Evolutionary conservation across 2,888 invertebrate species (phyloP).

Genomic region (Mythimna pallens): DNA sequence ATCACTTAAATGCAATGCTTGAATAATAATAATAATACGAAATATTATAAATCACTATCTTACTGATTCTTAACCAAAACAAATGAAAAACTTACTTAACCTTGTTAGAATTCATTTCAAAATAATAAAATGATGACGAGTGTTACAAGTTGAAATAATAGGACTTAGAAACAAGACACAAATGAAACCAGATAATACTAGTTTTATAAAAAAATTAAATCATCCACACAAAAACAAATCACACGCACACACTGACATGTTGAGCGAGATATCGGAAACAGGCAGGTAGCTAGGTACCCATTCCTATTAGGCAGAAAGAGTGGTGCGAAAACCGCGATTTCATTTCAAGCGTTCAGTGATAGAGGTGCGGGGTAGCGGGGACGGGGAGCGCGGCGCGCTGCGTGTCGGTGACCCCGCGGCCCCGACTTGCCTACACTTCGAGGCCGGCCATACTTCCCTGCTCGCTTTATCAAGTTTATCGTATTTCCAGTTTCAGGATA

Average conservation of each 20-base stretch:
- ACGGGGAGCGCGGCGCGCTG: conserved; percentile 69
- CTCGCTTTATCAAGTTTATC: conserved; percentile 69
- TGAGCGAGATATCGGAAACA: conserved; percentile 29
- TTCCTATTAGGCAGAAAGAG: conserved; percentile 54
- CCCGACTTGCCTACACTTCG: conserved; percentile 79
- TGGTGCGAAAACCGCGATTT: conserved; percentile 65
- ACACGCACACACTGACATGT: conserved; percentile 44
- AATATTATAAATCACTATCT: neutral
- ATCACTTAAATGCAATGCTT: conserved; percentile 3
- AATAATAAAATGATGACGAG: neutral
- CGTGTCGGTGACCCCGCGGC: conserved; percentile 88
- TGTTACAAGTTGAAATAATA: conserved; percentile 11
- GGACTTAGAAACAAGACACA: neutral
- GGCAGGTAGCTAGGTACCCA: conserved; percentile 27
- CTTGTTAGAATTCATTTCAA: neutral
- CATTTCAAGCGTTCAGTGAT: conserved; percentile 70
- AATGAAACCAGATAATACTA: conserved; percentile 37
- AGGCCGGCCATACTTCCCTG: conserved; percentile 77
- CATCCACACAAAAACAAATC: conserved; percentile 25
- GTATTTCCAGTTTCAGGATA: conserved; percentile 56
- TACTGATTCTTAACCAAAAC: conserved; percentile 2
- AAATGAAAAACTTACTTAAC: neutral
- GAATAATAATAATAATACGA: neutral
- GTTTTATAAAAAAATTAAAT: conserved; percentile 35
- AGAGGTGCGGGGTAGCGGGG: conserved; percentile 57